Percentiles rank a stretch among this genome's conserved stretches.
These are phyloP conservation scores for Plebejus argus DNA, from an alignment of 2,888 invertebrate species.

Conservation along the genomic window DNA sequence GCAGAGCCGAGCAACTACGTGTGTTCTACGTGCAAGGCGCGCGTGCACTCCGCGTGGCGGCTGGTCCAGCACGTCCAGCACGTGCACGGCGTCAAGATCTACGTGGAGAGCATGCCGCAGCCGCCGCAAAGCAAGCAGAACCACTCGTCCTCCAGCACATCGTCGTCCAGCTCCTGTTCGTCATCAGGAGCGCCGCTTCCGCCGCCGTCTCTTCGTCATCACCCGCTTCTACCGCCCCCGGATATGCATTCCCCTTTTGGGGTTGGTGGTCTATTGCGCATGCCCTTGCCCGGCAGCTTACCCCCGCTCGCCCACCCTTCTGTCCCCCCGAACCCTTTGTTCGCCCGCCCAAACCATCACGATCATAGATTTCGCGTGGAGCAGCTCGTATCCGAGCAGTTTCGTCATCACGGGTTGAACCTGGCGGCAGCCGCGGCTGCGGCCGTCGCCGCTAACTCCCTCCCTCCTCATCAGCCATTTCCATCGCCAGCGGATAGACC, in stretches of 20 bases:
- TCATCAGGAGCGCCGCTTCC: slow-evolving; percentile 80
- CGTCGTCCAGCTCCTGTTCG: slow-evolving; percentile 80
- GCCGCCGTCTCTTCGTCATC: slow-evolving; percentile 84
- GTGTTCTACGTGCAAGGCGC: slow-evolving; percentile 96
- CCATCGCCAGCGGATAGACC: slow-evolving; percentile 82
- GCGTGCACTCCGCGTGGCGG: slow-evolving; percentile 96
- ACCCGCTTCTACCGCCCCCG: slow-evolving; percentile 85
- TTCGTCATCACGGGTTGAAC: slow-evolving; percentile 89
- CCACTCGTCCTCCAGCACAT: slow-evolving; percentile 81
- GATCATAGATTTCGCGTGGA: slow-evolving; percentile 92
- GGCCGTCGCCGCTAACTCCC: slow-evolving; percentile 83
- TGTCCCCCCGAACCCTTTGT: slow-evolving; percentile 87
- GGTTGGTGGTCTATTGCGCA: slow-evolving; percentile 85
- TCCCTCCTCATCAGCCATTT: slow-evolving; percentile 83
- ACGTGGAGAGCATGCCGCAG: slow-evolving; percentile 84
- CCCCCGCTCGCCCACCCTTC: slow-evolving; percentile 85
- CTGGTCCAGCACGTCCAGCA: slow-evolving; percentile 97
- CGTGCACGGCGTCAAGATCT: slow-evolving; percentile 96
- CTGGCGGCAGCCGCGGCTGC: slow-evolving; percentile 89
- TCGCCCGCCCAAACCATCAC: slow-evolving; percentile 88
- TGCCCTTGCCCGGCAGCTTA: slow-evolving; percentile 85
- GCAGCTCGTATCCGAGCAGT: slow-evolving; percentile 90
- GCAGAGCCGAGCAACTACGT: slow-evolving; percentile 97
- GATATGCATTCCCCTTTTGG: slow-evolving; percentile 89
- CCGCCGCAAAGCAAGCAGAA: slow-evolving; percentile 72